phyloP scores from a whole-genome alignment of 2,888 invertebrate species.

The Acrocyrtus sp. region DNA sequence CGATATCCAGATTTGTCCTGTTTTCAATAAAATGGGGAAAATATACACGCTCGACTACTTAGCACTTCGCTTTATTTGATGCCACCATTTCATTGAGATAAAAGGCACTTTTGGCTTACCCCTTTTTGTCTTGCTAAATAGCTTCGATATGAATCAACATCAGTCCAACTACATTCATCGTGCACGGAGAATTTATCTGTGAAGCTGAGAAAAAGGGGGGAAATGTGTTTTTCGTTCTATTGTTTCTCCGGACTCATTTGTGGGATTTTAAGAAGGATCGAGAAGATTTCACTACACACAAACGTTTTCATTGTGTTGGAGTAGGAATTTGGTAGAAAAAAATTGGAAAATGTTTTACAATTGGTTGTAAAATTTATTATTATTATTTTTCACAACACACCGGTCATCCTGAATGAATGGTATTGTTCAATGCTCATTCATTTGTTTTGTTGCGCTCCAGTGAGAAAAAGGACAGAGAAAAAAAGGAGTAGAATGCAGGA shows the following conservation, averaged over 20 bases:
- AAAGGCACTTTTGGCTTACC: neutral
- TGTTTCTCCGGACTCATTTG: neutral
- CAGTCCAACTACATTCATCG: neutral
- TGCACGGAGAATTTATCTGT: neutral
- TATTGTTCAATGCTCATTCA: constrained; percentile 5
- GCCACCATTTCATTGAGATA: constrained; percentile 1
- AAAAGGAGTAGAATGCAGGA: too few relatives aligned
- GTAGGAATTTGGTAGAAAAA: neutral
- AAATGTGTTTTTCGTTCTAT: neutral
- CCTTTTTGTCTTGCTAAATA: neutral
- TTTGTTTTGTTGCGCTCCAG: too few relatives aligned
- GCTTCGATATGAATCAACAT: too few relatives aligned
- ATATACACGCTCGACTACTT: too few relatives aligned
- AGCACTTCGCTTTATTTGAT: too few relatives aligned
- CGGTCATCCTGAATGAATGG: constrained; percentile 4
- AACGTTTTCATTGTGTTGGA: neutral
- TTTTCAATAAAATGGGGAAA: too few relatives aligned
- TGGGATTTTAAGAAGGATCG: neutral
- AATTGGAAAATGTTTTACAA: neutral
- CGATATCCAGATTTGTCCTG: too few relatives aligned
- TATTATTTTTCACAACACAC: too few relatives aligned
- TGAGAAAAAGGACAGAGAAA: too few relatives aligned
- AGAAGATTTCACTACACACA: neutral
- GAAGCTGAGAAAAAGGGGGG: neutral
- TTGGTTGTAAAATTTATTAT: constrained; percentile 10